phyloP scores from a whole-genome alignment of 2,113 vertebrate genomes.

The Bothrops jararaca region DNA sequence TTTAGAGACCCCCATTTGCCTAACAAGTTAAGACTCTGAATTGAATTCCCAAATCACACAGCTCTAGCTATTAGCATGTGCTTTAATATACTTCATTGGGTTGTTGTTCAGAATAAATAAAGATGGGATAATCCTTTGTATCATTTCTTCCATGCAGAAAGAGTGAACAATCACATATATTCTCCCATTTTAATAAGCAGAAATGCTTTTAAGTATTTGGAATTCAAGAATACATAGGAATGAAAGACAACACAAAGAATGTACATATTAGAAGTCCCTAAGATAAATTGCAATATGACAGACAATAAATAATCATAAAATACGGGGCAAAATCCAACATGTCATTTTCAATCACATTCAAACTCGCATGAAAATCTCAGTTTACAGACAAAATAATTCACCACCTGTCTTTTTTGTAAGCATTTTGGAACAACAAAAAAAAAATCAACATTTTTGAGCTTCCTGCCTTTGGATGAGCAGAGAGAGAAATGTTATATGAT shows the following conservation, averaged over 20 bases:
- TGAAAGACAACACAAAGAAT: background rate
- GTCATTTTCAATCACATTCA: constrained; percentile 6
- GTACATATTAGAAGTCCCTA: background rate
- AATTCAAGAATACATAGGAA: background rate
- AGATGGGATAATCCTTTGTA: background rate
- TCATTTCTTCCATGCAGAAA: background rate
- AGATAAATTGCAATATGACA: background rate
- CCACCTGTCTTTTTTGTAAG: background rate
- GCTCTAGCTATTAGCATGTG: background rate
- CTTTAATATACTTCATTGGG: background rate
- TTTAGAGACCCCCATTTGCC: background rate
- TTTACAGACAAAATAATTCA: constrained; percentile 6
- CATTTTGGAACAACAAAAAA: background rate
- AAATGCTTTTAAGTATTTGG: background rate
- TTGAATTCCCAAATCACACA: background rate
- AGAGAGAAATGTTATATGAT: background rate
- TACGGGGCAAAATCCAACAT: background rate
- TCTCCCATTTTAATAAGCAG: background rate
- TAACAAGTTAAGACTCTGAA: background rate
- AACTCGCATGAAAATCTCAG: background rate
- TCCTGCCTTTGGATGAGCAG: background rate
- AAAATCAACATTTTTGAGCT: background rate
- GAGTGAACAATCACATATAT: background rate
- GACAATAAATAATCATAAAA: background rate
- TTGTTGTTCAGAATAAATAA: background rate